Evolutionary conservation across 2,113 vertebrate species (phyloP), one percentile per base, ranked within the genome.

Genomic region (Takifugu flavidus): DNA sequence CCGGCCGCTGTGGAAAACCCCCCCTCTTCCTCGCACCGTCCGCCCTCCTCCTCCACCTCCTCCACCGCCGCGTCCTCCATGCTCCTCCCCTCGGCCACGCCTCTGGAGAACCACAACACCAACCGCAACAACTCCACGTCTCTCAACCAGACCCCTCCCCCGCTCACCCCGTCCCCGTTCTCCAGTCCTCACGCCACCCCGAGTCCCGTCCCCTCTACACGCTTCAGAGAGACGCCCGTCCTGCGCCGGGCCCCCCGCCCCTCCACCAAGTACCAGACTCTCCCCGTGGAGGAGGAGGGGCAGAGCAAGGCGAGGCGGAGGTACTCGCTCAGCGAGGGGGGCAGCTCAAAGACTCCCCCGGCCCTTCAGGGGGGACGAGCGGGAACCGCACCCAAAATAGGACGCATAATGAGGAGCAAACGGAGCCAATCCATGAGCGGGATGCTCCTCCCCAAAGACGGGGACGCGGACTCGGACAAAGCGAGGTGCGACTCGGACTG

Each of bases 111-210:
- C 71, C 94, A 93, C 62, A 98, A 98, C 91, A 95, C 91, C 71
- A 99, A 98, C 91, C 93, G 94, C 67, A 98, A 98, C 89, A 98
- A 98, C 90, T 98, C 96, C 76, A 95, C 95, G 53, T 90, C 92
- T 12, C 90, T 95, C 74, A 93, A 93, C 90, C 87, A 89, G 62
- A 78, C 78, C 10, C 79, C 71, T 0, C 70, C 69, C 67, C 65
- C 79, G 62, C 53, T 65, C 6, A 1, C 4, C 0, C 60, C 72
- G 0, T 45, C 74, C 31, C 20, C 62, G 5, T 77, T 68, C 63
- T 61, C 71, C 73, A 26, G 43, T 59, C 59, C 65, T 0, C 26
- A 68, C 52, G 65, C 28, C 42, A 79, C 75, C 45, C 65, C 61
- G 59, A 74, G 75, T 70, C 75, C 82, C 2, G 61, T 53, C 8